Percentiles rank a stretch among this genome's conserved stretches.
Evolutionary conservation across 2,113 vertebrate genomes (phyloP).

Genomic region (Channa maculata): DNA sequence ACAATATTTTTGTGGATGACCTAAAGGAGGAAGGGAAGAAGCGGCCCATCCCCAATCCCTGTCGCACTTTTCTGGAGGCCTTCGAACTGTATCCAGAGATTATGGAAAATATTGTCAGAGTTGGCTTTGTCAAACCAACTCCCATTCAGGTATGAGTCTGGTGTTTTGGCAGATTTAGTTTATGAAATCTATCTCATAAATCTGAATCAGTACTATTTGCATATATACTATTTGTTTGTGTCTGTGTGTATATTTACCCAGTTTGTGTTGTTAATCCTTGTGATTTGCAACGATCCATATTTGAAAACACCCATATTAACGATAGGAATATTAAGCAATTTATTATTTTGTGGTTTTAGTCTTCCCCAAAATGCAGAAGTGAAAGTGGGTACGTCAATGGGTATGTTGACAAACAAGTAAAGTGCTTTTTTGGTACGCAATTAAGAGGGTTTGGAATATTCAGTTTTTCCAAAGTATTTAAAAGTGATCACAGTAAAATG

Average conservation of each 20-base stretch:
- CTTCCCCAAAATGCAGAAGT: slow-evolving; percentile 13
- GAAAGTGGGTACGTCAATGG: too few relatives aligned
- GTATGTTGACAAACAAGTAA: too few relatives aligned
- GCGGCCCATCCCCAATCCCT: slow-evolving; percentile 89
- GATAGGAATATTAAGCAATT: background rate
- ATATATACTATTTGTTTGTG: too few relatives aligned
- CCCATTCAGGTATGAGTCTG: slow-evolving; percentile 92
- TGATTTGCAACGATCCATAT: background rate
- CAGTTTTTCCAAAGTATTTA: too few relatives aligned
- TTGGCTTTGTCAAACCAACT: slow-evolving; percentile 92
- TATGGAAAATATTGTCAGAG: slow-evolving; percentile 89
- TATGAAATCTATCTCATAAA: background rate
- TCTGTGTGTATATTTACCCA: too few relatives aligned
- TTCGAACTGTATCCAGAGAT: slow-evolving; percentile 90
- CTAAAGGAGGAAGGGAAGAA: slow-evolving; percentile 87
- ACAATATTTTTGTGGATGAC: slow-evolving; percentile 92
- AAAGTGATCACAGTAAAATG: too few relatives aligned
- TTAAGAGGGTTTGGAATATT: too few relatives aligned
- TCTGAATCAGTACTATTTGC: too few relatives aligned
- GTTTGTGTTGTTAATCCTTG: background rate
- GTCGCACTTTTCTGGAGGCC: slow-evolving; percentile 89
- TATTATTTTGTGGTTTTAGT: background rate
- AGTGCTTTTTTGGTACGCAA: too few relatives aligned
- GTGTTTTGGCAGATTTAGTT: background rate
- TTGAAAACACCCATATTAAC: background rate